A percentile compares a stretch with the other conserved stretches of the same genome.
Conservation (phyloP, 1,140 invertebrate species). For the Colletes latitarsis region DNA sequence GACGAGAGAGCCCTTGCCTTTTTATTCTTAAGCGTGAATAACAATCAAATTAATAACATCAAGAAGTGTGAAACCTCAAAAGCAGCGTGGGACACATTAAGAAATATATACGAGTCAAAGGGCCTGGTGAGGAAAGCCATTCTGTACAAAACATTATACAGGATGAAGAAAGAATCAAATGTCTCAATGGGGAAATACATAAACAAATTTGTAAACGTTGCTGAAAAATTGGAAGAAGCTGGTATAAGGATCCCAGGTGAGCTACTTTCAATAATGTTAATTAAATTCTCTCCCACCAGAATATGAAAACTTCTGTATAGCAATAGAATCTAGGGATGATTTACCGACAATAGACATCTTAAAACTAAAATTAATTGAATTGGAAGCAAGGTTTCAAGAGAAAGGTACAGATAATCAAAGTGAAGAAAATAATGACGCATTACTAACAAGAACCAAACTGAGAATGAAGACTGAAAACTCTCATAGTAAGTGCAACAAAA, state of each 20-base stretch:
- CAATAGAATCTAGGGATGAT: slow-evolving; percentile 3
- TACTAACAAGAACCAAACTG: no score
- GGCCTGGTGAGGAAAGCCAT: neutral
- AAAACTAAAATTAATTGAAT: neutral
- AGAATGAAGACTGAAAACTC: no score
- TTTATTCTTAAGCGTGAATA: no score
- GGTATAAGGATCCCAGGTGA: slow-evolving; percentile 2
- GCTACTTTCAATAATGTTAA: slow-evolving; percentile 9
- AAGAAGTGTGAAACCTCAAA: no score
- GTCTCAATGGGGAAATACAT: neutral
- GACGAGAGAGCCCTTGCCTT: neutral
- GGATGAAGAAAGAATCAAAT: neutral
- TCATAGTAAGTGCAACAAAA: no score
- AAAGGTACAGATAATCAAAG: no score
- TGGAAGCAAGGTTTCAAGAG: no score
- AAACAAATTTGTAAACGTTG: neutral
- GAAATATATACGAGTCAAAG: no score
- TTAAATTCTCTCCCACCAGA: neutral
- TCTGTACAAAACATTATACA: neutral
- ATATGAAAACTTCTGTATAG: slow-evolving; percentile 2
- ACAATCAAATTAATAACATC: no score
- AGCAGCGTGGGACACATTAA: no score
- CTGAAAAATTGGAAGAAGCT: neutral
- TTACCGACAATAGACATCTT: neutral
- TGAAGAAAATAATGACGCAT: no score